A percentile compares a stretch with the other conserved stretches of the same genome.
Evolutionary conservation across 2,797 vertebrate species (phyloP).

Genomic region (Atherinosoma microstoma): DNA sequence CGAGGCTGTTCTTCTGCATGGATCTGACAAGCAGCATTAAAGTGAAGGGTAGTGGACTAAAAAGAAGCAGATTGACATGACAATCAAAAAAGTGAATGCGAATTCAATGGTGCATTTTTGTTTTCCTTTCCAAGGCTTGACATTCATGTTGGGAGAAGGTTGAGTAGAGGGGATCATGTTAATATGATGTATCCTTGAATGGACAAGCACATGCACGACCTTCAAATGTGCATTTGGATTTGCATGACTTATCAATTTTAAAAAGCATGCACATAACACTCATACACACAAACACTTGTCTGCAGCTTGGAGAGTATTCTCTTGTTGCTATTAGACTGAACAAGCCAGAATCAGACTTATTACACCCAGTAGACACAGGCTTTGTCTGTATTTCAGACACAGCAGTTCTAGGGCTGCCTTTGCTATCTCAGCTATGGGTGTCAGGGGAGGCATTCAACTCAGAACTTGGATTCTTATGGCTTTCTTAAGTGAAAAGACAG

Average conservation of each 20-base stretch:
- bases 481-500: slow-evolving; percentile 82
- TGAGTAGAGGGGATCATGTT: slow-evolving; percentile 30
- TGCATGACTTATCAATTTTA: slow-evolving; percentile 22
- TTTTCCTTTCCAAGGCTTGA: slow-evolving; percentile 8
- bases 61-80: slow-evolving; percentile 42
- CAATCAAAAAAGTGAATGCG: slow-evolving; percentile 34
- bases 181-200: slow-evolving; percentile 46
- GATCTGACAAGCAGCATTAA: slow-evolving; percentile 69
- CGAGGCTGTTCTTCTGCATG: slow-evolving; percentile 37
- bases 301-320: slow-evolving; percentile 35
- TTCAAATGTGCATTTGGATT: slow-evolving; percentile 18
- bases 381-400: slow-evolving; percentile 72
- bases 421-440: slow-evolving; percentile 74
- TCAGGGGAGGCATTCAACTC: slow-evolving; percentile 76
- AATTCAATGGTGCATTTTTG: slow-evolving; percentile 11
- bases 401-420: slow-evolving; percentile 58
- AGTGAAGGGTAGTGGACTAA: slow-evolving; percentile 27
- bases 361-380: slow-evolving; percentile 55
- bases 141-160: slow-evolving; percentile 32
- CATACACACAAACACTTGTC: slow-evolving; percentile 37
- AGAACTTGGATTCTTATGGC: slow-evolving; percentile 73
- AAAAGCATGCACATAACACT: neutral
- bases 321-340: slow-evolving; percentile 45
- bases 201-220: slow-evolving; percentile 8
- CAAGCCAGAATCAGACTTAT: slow-evolving; percentile 55